These are phyloP conservation scores for Hydriomena furcata DNA, from an alignment of 2,888 invertebrate genomes.

Conservation along the genomic window DNA sequence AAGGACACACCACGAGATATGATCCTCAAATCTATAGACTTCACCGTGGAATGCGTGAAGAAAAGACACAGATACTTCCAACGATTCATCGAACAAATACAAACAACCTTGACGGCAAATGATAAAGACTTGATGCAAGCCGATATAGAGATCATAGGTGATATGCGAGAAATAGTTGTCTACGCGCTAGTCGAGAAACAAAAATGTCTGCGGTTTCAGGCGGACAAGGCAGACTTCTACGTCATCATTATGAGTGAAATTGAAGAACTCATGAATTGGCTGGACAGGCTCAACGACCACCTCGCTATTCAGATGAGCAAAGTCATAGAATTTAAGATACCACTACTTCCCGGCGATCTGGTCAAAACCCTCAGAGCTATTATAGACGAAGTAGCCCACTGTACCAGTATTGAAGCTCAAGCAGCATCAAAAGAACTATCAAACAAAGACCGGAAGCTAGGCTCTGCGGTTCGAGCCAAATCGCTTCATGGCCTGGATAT, in stretches of 20 bases:
- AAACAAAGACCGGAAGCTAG: constrained; percentile 13
- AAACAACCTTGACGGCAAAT: constrained; percentile 25
- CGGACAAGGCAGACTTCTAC: constrained; percentile 45
- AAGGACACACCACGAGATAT: constrained; percentile 43
- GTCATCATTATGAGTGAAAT: constrained; percentile 41
- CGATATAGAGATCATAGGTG: constrained; percentile 39
- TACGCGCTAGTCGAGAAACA: constrained; percentile 44
- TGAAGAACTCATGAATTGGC: constrained; percentile 52
- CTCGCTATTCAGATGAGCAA: constrained; percentile 42
- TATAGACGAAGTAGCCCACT: constrained; percentile 39
- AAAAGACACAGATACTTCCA: constrained; percentile 35
- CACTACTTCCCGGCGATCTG: constrained; percentile 37
- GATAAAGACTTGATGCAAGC: constrained; percentile 35
- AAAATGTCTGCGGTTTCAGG: constrained; percentile 33
- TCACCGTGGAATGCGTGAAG: constrained; percentile 38
- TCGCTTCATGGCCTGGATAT: constrained; percentile 32
- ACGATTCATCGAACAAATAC: constrained; percentile 30
- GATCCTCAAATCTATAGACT: constrained; percentile 42
- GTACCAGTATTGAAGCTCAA: constrained; percentile 27
- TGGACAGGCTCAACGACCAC: constrained; percentile 46
- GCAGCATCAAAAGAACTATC: constrained; percentile 26
- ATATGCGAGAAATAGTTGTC: constrained; percentile 41
- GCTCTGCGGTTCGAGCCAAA: constrained; percentile 11
- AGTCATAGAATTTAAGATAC: constrained; percentile 35
- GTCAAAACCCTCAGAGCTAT: constrained; percentile 39